phyloP scores from a whole-genome alignment of 64 coral and sea anemone species.

The Stichodactyla helianthus region DNA sequence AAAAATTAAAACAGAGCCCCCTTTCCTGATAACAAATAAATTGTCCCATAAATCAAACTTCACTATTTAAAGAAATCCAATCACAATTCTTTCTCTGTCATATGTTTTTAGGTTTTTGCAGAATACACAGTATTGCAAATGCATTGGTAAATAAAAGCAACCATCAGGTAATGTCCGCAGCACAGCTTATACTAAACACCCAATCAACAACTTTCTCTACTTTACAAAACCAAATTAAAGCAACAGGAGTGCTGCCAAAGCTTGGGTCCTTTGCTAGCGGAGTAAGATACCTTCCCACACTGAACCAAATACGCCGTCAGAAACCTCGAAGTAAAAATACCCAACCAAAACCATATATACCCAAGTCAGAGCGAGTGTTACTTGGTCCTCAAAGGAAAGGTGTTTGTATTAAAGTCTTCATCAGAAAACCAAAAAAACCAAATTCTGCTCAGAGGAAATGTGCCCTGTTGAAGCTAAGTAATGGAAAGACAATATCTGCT shows the following conservation, averaged over 20 bases:
- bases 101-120: neutral
- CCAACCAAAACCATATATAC: slow-evolving; percentile 51
- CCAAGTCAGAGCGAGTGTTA: slow-evolving; percentile 58
- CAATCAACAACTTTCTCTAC: neutral
- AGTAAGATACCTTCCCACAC: slow-evolving; percentile 67
- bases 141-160: neutral
- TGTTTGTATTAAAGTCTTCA: slow-evolving; percentile 97
- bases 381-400: slow-evolving; percentile 87
- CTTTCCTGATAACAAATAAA: no score
- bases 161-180: neutral
- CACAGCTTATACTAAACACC: neutral
- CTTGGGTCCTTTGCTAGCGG: slow-evolving; percentile 22
- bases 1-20: no score
- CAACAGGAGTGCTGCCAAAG: neutral
- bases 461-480: slow-evolving; percentile 85
- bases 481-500: slow-evolving; percentile 87
- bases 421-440: slow-evolving; percentile 95
- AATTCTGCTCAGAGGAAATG: slow-evolving; percentile 97
- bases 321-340: slow-evolving; percentile 78
- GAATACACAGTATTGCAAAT: neutral
- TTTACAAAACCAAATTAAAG: neutral
- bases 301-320: slow-evolving; percentile 81
- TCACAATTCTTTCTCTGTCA: no score
- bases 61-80: no score
- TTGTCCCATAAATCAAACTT: no score